Conservation (phyloP, 2,797 vertebrate species). For the Aselliscus stoliczkanus region DNA sequence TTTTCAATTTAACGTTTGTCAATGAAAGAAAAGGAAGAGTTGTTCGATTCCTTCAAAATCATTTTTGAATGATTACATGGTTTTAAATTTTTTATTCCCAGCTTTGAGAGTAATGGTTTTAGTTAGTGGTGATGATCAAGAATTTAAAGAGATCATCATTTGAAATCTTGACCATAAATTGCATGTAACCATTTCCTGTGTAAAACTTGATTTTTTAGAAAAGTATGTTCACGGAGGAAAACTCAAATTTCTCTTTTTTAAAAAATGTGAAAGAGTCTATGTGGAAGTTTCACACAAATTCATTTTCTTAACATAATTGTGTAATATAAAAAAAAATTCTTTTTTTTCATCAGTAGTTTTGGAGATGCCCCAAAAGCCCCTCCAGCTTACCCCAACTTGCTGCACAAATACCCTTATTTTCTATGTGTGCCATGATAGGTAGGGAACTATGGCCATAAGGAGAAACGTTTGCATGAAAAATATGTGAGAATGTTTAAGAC, state of each 20-base stretch:
- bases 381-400: too few relatives aligned
- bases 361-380: neutral
- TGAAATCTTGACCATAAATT: constrained; percentile 11
- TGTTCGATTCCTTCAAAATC: neutral
- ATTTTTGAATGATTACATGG: neutral
- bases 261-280: neutral
- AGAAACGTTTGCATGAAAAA: neutral
- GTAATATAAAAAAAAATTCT: neutral
- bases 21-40: neutral
- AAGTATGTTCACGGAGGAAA: neutral
- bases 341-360: neutral
- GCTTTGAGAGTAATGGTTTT: neutral
- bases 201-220: neutral
- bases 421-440: neutral
- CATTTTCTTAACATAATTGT: neutral
- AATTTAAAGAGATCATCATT: constrained; percentile 8
- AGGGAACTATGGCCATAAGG: neutral
- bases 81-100: neutral
- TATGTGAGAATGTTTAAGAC: too few relatives aligned
- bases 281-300: neutral
- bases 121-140: neutral
- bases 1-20: neutral
- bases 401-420: neutral
- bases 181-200: neutral
- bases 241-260: neutral